phyloP scores from a whole-genome alignment of 2,113 vertebrate genomes.

The Vidua macroura region DNA sequence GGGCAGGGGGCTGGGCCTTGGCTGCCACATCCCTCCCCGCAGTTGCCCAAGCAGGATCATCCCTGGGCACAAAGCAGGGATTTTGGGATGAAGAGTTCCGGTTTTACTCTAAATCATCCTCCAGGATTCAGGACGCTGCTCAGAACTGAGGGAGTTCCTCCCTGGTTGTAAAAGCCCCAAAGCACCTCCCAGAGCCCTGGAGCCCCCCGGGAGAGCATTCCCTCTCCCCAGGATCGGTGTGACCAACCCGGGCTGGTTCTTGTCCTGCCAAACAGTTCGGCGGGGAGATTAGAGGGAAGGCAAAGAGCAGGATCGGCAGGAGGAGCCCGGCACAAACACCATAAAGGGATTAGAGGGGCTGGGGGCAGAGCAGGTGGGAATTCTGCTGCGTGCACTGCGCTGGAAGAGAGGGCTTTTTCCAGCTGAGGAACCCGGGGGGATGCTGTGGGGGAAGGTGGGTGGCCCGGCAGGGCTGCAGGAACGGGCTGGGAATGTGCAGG shows the following conservation, averaged over 20 bases:
- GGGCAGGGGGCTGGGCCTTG: not conserved
- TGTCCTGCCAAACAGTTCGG: not conserved
- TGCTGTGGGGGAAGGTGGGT: not conserved
- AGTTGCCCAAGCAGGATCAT: not conserved
- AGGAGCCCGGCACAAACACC: conserved; percentile 32
- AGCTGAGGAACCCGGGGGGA: fast-evolving
- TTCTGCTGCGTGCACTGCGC: fast-evolving
- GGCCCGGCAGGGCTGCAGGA: not conserved
- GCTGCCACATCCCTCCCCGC: not conserved
- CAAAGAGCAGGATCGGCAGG: conserved; percentile 20
- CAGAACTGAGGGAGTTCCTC: not conserved
- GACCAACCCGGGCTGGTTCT: not conserved
- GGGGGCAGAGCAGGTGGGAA: not conserved
- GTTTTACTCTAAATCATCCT: not conserved
- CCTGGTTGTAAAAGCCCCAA: not conserved
- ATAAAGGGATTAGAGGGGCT: conserved; percentile 48
- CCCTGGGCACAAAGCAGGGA: not conserved
- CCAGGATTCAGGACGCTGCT: not conserved
- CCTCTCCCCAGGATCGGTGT: fast-evolving
- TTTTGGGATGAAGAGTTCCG: not conserved
- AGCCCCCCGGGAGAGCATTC: not conserved
- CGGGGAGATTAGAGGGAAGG: conserved; percentile 40
- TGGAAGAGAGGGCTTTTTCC: not conserved
- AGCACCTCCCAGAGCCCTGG: not conserved
- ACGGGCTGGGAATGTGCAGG: not conserved